phyloP scores from a whole-genome alignment of 37 sponge, comb jelly and placozoan species.

The Spongia lamella region DNA sequence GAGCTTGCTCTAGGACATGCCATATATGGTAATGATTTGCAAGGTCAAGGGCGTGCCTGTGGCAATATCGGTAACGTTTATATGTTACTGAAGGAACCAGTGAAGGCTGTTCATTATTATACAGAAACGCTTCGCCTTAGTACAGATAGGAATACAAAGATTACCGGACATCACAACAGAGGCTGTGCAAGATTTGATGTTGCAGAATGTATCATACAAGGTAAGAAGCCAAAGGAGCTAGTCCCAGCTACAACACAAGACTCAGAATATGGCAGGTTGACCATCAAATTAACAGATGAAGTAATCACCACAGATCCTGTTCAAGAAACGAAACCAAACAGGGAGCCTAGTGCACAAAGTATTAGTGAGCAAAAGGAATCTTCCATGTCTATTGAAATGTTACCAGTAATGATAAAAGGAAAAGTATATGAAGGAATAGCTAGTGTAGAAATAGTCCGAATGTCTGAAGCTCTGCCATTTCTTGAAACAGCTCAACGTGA shows the following conservation, averaged over 20 bases:
- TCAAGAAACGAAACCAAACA: no score
- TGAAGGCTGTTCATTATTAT: slow-evolving; percentile 51
- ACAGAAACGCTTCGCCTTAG: slow-evolving; percentile 59
- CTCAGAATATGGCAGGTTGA: no score
- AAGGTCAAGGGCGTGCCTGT: slow-evolving; percentile 64
- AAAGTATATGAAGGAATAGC: background rate
- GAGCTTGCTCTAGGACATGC: slow-evolving; percentile 65
- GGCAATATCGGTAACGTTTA: slow-evolving; percentile 75
- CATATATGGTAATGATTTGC: slow-evolving; percentile 59
- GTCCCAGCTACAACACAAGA: no score
- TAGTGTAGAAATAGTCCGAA: no score
- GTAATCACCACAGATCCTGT: no score
- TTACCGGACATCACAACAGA: slow-evolving; percentile 72
- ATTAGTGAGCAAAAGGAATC: no score
- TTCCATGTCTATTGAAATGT: background rate
- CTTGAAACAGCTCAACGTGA: slow-evolving; percentile 5
- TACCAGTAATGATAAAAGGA: background rate
- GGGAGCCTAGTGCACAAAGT: no score
- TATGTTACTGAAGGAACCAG: slow-evolving; percentile 50
- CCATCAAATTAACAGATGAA: no score
- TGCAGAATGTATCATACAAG: background rate
- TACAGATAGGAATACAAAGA: slow-evolving; percentile 37
- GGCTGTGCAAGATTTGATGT: slow-evolving; percentile 65
- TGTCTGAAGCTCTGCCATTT: no score
- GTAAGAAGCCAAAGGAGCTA: no score